These are phyloP conservation scores for Theodoxus fluviatilis DNA, from an alignment of 2,888 invertebrate genomes.

Conservation along the genomic window DNA sequence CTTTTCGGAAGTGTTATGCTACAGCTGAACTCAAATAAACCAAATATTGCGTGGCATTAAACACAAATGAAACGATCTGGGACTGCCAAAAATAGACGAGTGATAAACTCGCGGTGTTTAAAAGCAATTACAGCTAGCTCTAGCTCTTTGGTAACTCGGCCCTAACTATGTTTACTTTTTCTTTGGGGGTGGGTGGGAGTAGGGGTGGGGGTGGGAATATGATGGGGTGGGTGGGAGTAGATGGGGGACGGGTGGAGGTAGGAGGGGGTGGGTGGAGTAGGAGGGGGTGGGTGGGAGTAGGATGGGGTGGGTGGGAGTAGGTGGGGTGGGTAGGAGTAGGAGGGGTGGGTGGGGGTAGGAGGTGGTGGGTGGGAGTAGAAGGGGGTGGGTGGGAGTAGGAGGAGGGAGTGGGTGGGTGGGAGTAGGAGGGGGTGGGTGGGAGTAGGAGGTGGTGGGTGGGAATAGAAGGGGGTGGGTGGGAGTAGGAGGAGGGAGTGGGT, in stretches of 20 bases:
- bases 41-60: no score
- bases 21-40: no score
- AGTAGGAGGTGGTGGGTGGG: not conserved
- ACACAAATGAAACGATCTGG: no score
- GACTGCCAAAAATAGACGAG: no score
- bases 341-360: not conserved
- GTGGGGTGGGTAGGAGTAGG: not conserved
- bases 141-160: no score
- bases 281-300: not conserved
- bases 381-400: not conserved
- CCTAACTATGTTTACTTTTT: not conserved
- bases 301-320: not conserved
- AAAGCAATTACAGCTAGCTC: no score
- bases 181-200: not conserved
- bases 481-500: not conserved
- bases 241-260: not conserved
- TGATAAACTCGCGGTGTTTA: no score
- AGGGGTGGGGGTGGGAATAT: not conserved
- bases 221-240: not conserved
- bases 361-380: not conserved
- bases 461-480: not conserved
- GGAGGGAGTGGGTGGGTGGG: slow-evolving; percentile 7
- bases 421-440: not conserved
- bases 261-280: not conserved
- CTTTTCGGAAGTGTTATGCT: no score